Evolutionary conservation across 2,113 vertebrate genomes (phyloP), one percentile per base, ranked within the genome.

Genomic region (Hystrix brachyura): DNA sequence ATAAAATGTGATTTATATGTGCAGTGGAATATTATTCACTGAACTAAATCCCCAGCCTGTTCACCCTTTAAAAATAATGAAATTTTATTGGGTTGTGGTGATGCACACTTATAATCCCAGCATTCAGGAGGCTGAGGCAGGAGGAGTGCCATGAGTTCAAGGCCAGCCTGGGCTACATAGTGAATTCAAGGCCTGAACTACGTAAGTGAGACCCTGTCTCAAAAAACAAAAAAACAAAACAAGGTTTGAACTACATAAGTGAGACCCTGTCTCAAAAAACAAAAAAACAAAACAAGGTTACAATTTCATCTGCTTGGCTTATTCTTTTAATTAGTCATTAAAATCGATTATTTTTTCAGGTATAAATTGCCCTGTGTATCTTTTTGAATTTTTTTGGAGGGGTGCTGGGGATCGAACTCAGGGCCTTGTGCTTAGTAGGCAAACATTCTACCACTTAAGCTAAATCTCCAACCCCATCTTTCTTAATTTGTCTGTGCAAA

Each of bases 301-400:
- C 7, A 62, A 25, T 78, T 84, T 90, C 62, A 29, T 94, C 32
- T 65, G 6, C 23, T 53, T 6, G 65, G 18, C 78, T 53, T 82
- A 57, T 84, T 89, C 25, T 76, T 94, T 94, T 74, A 93, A 19
- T 79, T 80, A 76, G 13, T 27, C 27, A 89, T 83, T 74, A 83
- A 64, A 89, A 74, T 81, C 4, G 38, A 67, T 57, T 67, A 34
- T 59, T 67, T 83, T 46, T 38, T 38, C 18, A 71, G 67, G 17
- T 69, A 18, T 71, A 43, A 43, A 43, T 43, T 43, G n/a, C n/a
- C 69, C 10, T 14, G 4, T 74, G 46, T 74, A 74, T 74, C 21
- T 76, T 76, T 76, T 48, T 48, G 43, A 48, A 27, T 27, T 76
- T 74, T 43, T 27, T 5, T 13, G n/a, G 38, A 38, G 38, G 38